Conservation (phyloP, 2,888 invertebrate genomes). For the Calameuta filiformis region DNA sequence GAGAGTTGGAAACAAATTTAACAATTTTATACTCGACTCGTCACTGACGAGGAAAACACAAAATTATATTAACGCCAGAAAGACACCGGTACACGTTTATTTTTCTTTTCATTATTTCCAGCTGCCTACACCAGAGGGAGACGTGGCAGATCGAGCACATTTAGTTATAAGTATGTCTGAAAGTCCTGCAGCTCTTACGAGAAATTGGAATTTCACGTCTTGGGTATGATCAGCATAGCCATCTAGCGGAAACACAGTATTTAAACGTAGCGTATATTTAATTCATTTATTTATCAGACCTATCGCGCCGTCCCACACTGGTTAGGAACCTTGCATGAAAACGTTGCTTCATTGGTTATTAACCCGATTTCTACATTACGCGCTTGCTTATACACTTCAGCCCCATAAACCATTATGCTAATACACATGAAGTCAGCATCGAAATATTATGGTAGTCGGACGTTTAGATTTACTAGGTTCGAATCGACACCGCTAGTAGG, state of each 20-base stretch:
- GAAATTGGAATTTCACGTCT: neutral
- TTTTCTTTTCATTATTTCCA: too few relatives aligned
- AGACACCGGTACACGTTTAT: too few relatives aligned
- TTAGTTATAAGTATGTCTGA: neutral
- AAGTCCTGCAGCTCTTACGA: neutral
- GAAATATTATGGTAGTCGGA: neutral
- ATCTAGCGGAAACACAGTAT: neutral
- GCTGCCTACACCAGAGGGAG: too few relatives aligned
- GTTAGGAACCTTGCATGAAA: constrained; percentile 32
- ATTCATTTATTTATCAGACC: neutral
- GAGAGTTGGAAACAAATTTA: neutral
- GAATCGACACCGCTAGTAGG: neutral
- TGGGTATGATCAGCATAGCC: neutral
- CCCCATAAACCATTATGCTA: constrained; percentile 42
- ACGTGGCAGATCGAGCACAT: neutral
- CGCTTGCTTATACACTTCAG: constrained; percentile 14
- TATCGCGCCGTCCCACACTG: constrained; percentile 8
- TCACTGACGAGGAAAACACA: neutral
- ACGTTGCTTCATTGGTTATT: constrained; percentile 16
- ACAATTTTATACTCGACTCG: neutral
- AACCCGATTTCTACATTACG: constrained; percentile 32
- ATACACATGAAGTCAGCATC: constrained; percentile 33
- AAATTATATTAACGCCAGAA: neutral
- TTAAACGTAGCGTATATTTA: neutral
- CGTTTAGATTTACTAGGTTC: neutral